Base-by-base conservation (phyloP, 2,113 vertebrate species). In the Canis aureus region DNA sequence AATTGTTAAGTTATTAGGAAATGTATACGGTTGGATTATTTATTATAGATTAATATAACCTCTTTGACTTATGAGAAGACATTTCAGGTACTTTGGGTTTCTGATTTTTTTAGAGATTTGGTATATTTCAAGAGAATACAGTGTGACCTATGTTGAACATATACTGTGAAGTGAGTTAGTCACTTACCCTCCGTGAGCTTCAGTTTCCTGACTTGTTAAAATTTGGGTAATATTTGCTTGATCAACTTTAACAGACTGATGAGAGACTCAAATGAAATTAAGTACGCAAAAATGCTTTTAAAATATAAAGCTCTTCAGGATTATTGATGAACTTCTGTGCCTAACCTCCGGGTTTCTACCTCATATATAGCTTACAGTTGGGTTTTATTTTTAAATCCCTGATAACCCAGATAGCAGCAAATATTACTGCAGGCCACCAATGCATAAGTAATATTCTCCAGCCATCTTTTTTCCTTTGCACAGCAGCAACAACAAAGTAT, bases 391-490 rank as follows among this genome's bases (percentile, higher is more conserved):
- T 97, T 95, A 96, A 98, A 98, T 97, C 97, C 94, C 55, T 85
- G 90, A 98, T 97, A 98, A 98, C 94, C 78, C 96, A 97, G 15
- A 97, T 96, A 93, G 96, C 76, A 91, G 59, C 57, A 94, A 94
- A 78, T 94, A 90, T 96, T 97, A 96, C 85, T 96, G 89, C 69
- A 97, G 84, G 92, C 97, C 76, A 97, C 89, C 83, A 96, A 97
- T 49, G 95, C 97, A 97, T 96, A 98, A 97, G 91, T 96, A 98
- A 98, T 97, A 92, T 73, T 97, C 94, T 97, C 84, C 89, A 97
- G 93, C 88, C 98, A 97, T 94, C 94, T 93, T 92, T 92, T 96
- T 91, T 79, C 97, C n/a, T 98, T 95, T 83, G 97, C 82, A 97
- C 92, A 98, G 97, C 93, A 97, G 96, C 2, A 85, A 94, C 90